These are phyloP conservation scores for Orchestes rusci DNA, from an alignment of 2,888 invertebrate species.

Conservation along the genomic window DNA sequence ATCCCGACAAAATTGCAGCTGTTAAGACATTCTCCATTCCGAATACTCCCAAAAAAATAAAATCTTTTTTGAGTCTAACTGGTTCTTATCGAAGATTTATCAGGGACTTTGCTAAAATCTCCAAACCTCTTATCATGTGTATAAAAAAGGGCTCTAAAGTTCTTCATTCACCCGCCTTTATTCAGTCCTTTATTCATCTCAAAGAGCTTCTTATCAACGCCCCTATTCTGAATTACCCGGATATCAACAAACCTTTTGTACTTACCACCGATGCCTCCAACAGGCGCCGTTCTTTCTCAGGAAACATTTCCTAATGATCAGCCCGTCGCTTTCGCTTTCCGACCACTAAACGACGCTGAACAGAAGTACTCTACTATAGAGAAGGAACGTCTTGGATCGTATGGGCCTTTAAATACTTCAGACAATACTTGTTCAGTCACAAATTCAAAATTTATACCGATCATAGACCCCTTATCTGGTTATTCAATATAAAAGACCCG, in stretches of 20 bases:
- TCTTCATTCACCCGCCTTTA: no score
- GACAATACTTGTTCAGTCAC: not conserved
- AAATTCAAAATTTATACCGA: not conserved
- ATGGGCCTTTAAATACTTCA: not conserved
- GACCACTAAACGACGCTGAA: not conserved
- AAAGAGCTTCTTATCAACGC: no score
- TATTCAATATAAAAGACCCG: not conserved
- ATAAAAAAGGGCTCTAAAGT: slow-evolving; percentile 1
- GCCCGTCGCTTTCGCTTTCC: not conserved
- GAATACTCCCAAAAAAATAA: not conserved
- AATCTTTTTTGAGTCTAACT: not conserved
- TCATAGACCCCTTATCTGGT: not conserved
- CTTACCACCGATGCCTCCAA: slow-evolving; percentile 1
- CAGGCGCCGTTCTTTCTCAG: slow-evolving; percentile 2
- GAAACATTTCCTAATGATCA: not conserved
- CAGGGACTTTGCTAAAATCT: slow-evolving; percentile 5
- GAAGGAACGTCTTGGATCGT: not conserved
- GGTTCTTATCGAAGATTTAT: slow-evolving; percentile 6
- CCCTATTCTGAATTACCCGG: no score
- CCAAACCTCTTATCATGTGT: slow-evolving; percentile 2
- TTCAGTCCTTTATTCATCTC: no score
- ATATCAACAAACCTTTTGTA: no score
- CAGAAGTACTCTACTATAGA: not conserved
- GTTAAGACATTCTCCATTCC: not conserved
- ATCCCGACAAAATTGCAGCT: not conserved